A percentile compares a stretch with the other conserved stretches of the same genome.
phyloP scores from a whole-genome alignment of 2,797 vertebrate genomes.

The Novumbra hubbsi region DNA sequence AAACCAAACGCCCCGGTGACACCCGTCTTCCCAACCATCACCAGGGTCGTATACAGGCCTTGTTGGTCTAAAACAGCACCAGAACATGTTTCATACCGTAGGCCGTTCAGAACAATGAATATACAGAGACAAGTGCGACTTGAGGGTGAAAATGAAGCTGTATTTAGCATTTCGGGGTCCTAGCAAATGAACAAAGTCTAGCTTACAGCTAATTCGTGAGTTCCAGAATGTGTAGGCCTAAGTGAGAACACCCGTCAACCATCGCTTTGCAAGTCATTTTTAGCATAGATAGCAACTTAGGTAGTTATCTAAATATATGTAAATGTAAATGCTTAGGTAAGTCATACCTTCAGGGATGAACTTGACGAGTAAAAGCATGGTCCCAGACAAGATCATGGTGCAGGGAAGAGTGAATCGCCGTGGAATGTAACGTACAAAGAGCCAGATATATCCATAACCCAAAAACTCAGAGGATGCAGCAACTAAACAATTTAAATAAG shows the following conservation, averaged over 20 bases:
- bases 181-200: background rate
- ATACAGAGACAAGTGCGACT: background rate
- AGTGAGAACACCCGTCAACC: no score
- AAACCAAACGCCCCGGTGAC: conserved; percentile 77
- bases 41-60: conserved; percentile 64
- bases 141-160: background rate
- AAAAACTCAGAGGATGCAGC: conserved; percentile 29
- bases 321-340: background rate
- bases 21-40: conserved; percentile 79
- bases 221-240: background rate
- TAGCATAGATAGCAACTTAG: background rate
- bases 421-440: conserved; percentile 18
- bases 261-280: background rate
- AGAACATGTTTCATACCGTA: background rate
- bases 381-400: conserved; percentile 22
- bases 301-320: background rate
- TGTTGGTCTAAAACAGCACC: conserved; percentile 52
- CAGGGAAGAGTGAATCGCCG: conserved; percentile 22
- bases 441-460: conserved; percentile 22
- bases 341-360: conserved; percentile 36
- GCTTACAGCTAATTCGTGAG: background rate
- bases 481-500: conserved; percentile 43
- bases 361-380: conserved; percentile 29
- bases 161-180: background rate
- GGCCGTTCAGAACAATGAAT: background rate